phyloP scores from a whole-genome alignment of 1,140 invertebrate genomes.

The Drosophila nasuta region DNA sequence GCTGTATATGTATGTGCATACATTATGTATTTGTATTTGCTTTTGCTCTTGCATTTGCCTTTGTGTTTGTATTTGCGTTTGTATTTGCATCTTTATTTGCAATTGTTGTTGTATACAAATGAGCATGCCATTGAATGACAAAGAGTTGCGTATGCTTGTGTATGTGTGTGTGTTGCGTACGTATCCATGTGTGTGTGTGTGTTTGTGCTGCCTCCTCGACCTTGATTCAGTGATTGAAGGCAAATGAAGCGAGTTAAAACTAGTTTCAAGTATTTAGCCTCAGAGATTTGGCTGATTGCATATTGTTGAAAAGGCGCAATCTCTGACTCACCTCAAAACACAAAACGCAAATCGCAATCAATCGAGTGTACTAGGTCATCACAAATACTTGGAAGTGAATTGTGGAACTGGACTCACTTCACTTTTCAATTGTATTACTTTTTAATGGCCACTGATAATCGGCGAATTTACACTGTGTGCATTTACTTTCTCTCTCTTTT shows the following conservation, averaged over 20 bases:
- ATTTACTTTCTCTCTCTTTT: constrained; percentile 3
- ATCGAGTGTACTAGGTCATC: constrained; percentile 6
- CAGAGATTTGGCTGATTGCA: constrained; percentile 7
- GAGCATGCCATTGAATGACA: constrained; percentile 23
- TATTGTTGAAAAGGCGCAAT: constrained; percentile 3
- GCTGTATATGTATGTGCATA: background rate
- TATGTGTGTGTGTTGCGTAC: background rate
- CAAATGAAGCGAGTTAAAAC: constrained; percentile 22
- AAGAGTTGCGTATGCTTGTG: background rate
- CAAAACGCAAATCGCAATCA: too few species aligned
- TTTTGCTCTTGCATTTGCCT: background rate
- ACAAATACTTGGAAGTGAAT: too few species aligned
- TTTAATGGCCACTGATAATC: too few species aligned
- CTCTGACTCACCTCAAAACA: background rate
- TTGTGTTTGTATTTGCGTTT: background rate
- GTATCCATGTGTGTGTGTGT: too few species aligned
- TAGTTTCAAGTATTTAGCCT: constrained; percentile 9
- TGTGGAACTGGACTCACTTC: too few species aligned
- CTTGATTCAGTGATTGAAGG: constrained; percentile 31
- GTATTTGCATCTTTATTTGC: background rate
- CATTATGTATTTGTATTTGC: background rate
- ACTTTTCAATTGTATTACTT: too few species aligned
- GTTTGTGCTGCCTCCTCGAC: constrained; percentile 13
- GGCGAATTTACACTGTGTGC: too few species aligned
- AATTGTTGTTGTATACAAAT: constrained; percentile 2